Percentiles rank a stretch among this genome's conserved stretches.
Conservation (phyloP, 2,113 vertebrate genomes). For the Steatornis caripensis region DNA sequence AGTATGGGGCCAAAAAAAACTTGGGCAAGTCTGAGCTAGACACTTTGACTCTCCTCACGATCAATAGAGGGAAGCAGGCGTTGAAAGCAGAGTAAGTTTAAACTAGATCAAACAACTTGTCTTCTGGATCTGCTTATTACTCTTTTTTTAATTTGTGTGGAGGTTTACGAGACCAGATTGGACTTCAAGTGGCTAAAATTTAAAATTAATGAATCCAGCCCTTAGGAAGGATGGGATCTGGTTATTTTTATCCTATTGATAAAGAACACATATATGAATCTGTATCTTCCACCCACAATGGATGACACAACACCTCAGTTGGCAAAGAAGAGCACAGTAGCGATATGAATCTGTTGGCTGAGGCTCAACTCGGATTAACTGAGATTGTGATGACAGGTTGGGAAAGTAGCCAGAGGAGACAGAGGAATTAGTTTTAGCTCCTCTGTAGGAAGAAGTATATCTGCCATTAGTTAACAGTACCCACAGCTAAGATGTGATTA, state of each 20-base stretch:
- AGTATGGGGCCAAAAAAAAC: neutral
- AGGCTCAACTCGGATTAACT: neutral
- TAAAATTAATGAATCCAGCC: neutral
- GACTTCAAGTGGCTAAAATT: neutral
- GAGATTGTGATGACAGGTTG: neutral
- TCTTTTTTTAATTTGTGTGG: neutral
- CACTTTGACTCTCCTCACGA: neutral
- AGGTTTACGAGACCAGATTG: neutral
- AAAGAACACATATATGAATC: neutral
- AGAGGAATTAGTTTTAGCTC: neutral
- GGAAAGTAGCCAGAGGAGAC: neutral
- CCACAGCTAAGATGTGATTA: neutral
- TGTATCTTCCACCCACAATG: neutral
- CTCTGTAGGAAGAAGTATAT: neutral
- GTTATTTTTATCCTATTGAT: neutral
- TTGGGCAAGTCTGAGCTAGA: neutral
- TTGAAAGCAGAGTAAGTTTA: neutral
- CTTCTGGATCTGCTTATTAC: neutral
- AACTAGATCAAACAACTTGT: neutral
- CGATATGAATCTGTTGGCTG: neutral
- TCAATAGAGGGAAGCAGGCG: neutral
- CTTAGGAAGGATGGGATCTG: neutral
- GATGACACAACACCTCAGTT: neutral
- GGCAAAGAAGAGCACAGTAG: neutral
- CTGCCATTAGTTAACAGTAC: neutral